Evolutionary conservation across 2,113 vertebrate species (phyloP).

Genomic region (Ctenodactylus gundi): DNA sequence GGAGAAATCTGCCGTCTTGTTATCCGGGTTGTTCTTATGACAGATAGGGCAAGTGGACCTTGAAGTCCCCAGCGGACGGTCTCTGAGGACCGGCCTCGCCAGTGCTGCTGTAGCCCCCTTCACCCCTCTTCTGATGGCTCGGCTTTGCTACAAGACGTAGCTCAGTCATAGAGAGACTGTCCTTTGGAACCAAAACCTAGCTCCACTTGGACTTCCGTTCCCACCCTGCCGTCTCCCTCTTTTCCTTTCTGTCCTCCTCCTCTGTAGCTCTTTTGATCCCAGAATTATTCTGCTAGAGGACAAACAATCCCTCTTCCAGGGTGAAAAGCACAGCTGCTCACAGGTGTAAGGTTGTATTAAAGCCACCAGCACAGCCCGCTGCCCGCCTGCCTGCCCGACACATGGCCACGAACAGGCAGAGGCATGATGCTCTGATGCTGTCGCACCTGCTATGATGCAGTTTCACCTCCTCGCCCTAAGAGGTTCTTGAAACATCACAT

Average conservation of each 20-base stretch:
- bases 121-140: neutral
- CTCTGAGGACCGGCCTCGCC: neutral
- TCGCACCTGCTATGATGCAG: neutral
- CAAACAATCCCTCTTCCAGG: neutral
- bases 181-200: neutral
- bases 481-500: constrained; percentile 16
- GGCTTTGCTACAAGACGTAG: neutral
- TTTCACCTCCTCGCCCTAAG: neutral
- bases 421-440: neutral
- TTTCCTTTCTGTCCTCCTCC: neutral
- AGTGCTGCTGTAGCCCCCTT: neutral
- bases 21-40: neutral
- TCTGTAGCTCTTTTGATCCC: neutral
- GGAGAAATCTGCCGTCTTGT: neutral
- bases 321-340: neutral
- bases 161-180: too few relatives aligned
- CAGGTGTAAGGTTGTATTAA: neutral
- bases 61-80: neutral
- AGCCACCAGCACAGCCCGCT: neutral
- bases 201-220: neutral
- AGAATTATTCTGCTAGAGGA: neutral
- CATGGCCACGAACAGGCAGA: neutral
- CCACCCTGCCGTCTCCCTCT: neutral
- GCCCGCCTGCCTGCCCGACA: neutral
- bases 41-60: neutral